These are phyloP conservation scores for Dryadula phaetusa DNA, from an alignment of 2,888 invertebrate genomes.

Conservation along the genomic window DNA sequence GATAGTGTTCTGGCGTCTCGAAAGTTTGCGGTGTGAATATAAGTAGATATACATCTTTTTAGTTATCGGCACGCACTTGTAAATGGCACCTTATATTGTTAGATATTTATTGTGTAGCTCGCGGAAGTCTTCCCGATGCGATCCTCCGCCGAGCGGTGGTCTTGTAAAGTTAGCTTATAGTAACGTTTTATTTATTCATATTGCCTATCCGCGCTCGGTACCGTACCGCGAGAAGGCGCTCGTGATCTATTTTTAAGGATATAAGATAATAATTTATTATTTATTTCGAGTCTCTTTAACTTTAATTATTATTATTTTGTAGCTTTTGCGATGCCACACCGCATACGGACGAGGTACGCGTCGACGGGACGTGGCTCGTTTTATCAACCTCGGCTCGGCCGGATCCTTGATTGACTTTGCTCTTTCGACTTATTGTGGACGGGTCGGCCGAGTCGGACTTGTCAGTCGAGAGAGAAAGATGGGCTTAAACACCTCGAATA, in stretches of 20 bases:
- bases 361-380: constrained; percentile 76
- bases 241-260: constrained; percentile 84
- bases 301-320: constrained; percentile 78
- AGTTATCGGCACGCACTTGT: constrained; percentile 83
- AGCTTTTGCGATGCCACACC: constrained; percentile 79
- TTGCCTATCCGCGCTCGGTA: constrained; percentile 83
- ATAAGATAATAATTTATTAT: constrained; percentile 85
- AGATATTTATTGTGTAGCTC: constrained; percentile 83
- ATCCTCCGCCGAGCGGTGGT: constrained; percentile 84
- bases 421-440: constrained; percentile 44
- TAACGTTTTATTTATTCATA: constrained; percentile 82
- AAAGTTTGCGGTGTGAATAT: constrained; percentile 83
- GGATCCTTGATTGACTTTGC: constrained; percentile 53
- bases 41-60: constrained; percentile 72
- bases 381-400: constrained; percentile 55
- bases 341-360: constrained; percentile 79
- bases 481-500: constrained; percentile 49
- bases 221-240: constrained; percentile 84
- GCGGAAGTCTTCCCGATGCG: constrained; percentile 83
- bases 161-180: constrained; percentile 84
- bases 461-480: constrained; percentile 63
- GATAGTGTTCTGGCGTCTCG: constrained; percentile 81
- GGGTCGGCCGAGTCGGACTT: constrained; percentile 59
- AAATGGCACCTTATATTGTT: constrained; percentile 82
- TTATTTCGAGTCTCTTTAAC: constrained; percentile 84